Conservation (phyloP, 2,113 vertebrate species). For the human (Homo sapiens) region DNA sequence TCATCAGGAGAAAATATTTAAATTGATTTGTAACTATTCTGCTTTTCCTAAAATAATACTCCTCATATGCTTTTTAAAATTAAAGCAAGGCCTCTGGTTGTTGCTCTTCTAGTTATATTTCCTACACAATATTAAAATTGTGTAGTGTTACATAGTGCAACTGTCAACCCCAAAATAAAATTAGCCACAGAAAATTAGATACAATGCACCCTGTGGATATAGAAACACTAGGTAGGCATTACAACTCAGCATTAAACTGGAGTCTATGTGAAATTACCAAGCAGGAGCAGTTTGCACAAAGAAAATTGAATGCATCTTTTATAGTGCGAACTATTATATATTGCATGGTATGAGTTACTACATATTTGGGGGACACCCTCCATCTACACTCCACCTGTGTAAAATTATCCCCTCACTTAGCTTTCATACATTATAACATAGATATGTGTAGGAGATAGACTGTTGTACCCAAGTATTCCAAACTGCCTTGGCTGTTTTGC, state of each 20-base stretch:
- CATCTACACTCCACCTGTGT: neutral
- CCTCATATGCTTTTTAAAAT: neutral
- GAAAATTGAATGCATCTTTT: neutral
- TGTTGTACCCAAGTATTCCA: neutral
- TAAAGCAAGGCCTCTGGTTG: neutral
- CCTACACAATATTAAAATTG: neutral
- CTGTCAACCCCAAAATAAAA: constrained; percentile 3
- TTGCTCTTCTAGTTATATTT: neutral
- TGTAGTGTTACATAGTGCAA: neutral
- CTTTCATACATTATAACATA: neutral
- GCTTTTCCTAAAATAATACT: constrained; percentile 42
- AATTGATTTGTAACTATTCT: constrained; percentile 69
- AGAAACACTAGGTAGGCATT: neutral
- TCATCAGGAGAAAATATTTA: constrained; percentile 45
- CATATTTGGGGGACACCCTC: neutral
- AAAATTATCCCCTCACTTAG: neutral
- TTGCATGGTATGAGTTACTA: neutral
- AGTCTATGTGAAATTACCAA: neutral
- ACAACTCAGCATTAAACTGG: neutral
- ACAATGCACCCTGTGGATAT: neutral
- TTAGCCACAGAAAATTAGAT: neutral
- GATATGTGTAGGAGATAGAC: neutral
- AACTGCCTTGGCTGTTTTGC: neutral
- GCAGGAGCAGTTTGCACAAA: neutral
- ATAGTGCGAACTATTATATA: neutral